phyloP scores from a whole-genome alignment of 2,888 invertebrate species.

The Drosophila paucipuncta region DNA sequence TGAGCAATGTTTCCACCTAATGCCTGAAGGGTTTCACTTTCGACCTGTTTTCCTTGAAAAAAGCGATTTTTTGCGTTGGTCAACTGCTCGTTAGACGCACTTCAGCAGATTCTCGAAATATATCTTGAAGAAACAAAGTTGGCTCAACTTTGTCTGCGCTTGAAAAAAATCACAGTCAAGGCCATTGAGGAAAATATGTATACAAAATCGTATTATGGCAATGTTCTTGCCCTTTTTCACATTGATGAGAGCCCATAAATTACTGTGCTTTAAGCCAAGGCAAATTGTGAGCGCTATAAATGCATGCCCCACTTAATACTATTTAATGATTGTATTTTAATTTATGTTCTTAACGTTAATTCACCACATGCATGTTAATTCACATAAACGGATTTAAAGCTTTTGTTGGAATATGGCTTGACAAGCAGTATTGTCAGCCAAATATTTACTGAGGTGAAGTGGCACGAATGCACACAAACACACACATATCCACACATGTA shows the following conservation, averaged over 20 bases:
- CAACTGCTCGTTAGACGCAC: constrained; percentile 31
- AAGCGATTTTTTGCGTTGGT: constrained; percentile 7
- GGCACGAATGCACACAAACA: constrained; percentile 4
- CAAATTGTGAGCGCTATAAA: background rate
- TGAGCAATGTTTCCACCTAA: constrained; percentile 1
- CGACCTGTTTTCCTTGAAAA: background rate
- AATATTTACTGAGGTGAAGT: constrained; percentile 44
- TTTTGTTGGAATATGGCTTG: constrained; percentile 8
- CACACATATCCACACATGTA: constrained; percentile 19
- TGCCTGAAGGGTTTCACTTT: constrained; percentile 27
- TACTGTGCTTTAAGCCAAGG: background rate
- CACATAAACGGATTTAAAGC: constrained; percentile 38
- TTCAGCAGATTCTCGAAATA: constrained; percentile 5
- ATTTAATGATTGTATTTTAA: too few relatives aligned
- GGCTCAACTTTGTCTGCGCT: constrained; percentile 4
- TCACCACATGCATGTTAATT: constrained; percentile 5
- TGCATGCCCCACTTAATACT: background rate
- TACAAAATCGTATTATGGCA: constrained; percentile 14
- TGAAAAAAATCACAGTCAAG: constrained; percentile 30
- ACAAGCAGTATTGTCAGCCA: constrained; percentile 18
- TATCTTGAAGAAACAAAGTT: constrained; percentile 5
- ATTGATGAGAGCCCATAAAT: constrained; percentile 9
- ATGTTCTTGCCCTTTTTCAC: background rate
- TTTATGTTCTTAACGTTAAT: background rate
- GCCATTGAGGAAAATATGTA: constrained; percentile 11